A percentile compares a stretch with the other conserved stretches of the same genome.
phyloP scores from a whole-genome alignment of 2,797 vertebrate species.

The Leucoraja ocellata region DNA sequence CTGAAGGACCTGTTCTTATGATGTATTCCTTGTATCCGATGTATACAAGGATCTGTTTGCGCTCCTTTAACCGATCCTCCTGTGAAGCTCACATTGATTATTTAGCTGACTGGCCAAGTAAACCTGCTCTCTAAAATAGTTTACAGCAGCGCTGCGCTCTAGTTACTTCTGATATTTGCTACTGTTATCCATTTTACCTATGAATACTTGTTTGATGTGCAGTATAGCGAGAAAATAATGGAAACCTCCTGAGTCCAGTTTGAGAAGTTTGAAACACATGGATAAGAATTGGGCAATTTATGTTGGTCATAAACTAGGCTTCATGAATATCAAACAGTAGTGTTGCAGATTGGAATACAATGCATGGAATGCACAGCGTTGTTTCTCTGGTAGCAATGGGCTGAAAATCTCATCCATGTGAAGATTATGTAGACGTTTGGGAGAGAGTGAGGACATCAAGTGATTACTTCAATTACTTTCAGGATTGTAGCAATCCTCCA shows the following conservation, averaged over 20 bases:
- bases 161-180: background rate
- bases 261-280: background rate
- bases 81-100: background rate
- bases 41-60: background rate
- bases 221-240: background rate
- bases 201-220: background rate
- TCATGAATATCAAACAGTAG: background rate
- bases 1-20: too few relatives aligned
- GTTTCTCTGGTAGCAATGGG: background rate
- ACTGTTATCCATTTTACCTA: background rate
- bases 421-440: background rate
- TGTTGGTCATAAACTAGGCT: background rate
- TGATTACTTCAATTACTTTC: background rate
- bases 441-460: background rate
- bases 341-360: background rate
- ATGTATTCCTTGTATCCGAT: too few relatives aligned
- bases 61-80: background rate
- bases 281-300: background rate
- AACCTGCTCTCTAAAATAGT: background rate
- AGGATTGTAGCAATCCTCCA: too few relatives aligned
- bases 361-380: background rate
- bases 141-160: background rate
- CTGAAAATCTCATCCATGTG: background rate
- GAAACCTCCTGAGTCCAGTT: background rate
- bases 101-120: background rate